These are phyloP conservation scores for Calyptommatus sinebrachiatus DNA, from an alignment of 2,113 vertebrate species.

Conservation along the genomic window DNA sequence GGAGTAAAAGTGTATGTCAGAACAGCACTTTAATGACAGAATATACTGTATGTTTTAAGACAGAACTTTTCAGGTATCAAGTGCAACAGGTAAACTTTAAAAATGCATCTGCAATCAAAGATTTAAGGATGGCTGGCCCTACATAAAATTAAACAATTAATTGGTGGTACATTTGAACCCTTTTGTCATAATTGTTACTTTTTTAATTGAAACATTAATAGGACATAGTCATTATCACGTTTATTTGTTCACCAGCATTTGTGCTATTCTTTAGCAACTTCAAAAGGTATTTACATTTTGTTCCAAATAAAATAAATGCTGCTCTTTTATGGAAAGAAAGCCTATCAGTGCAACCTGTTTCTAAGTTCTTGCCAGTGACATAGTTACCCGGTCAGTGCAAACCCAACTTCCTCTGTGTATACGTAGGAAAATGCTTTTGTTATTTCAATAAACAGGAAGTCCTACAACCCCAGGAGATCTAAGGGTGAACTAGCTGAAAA, in stretches of 20 bases:
- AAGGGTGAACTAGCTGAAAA: constrained; percentile 54
- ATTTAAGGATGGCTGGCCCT: background rate
- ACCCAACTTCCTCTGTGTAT: constrained; percentile 22
- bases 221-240: background rate
- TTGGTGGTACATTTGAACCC: background rate
- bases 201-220: background rate
- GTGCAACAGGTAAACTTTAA: background rate
- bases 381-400: background rate
- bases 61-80: background rate
- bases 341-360: constrained; percentile 14
- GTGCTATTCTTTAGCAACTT: background rate
- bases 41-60: background rate
- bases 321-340: constrained; percentile 9
- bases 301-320: background rate
- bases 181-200: background rate
- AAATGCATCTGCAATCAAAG: background rate
- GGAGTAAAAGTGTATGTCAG: too few relatives aligned
- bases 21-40: background rate
- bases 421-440: constrained; percentile 44
- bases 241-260: constrained; percentile 3
- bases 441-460: constrained; percentile 50
- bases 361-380: background rate
- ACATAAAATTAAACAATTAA: background rate
- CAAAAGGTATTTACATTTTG: background rate
- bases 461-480: constrained; percentile 42